Evolutionary conservation across 1,140 invertebrate species (phyloP), one percentile per base, ranked within the genome.

Genomic region (Dreissena polymorpha): DNA sequence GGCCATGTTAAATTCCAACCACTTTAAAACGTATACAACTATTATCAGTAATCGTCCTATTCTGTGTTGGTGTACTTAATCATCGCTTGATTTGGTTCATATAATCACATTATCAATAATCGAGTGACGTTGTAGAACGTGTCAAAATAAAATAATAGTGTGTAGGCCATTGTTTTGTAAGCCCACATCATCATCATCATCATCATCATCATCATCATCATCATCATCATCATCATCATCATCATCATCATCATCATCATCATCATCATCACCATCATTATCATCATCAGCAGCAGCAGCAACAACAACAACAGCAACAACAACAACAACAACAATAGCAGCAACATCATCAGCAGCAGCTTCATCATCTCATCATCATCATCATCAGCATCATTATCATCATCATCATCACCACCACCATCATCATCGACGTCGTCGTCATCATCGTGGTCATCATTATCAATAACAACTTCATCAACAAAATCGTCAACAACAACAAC

Each of bases 191-290:
- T 65, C 77, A 55, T 73, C 77, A 74, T 51, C 77, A 55, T 57
- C 55, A 81, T 64, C 77, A 78, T 81, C 75, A 65, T 80, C 77
- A 80, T 72, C 77, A 50, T 70, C 77, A 79, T 71, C 64, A 25
- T 79, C 77, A 71, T 79, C 77, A 21, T 71, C 77, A 79, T 79
- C 64, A 71, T 79, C 64, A 79, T 79, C 64, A 51, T 79, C 77
- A 79, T 70, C 77, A 71, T 79, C 77, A 79, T 79, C 77, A 70
- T 79, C 77, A 70, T 79, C 77, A 79, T 70, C 77, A 79, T 71
- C 77, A 71, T 79, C 77, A 70, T 79, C 65, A 79, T 71, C 77
- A 71, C 71, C 77, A 79, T 79, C 77, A 79, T 79, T 49, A 79
- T 69, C 77, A 55, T 71, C 21, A 63, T 80, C 77, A 79, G 49